Base-by-base conservation (phyloP, 2,113 vertebrate genomes). In the Anseranas semipalmata region DNA sequence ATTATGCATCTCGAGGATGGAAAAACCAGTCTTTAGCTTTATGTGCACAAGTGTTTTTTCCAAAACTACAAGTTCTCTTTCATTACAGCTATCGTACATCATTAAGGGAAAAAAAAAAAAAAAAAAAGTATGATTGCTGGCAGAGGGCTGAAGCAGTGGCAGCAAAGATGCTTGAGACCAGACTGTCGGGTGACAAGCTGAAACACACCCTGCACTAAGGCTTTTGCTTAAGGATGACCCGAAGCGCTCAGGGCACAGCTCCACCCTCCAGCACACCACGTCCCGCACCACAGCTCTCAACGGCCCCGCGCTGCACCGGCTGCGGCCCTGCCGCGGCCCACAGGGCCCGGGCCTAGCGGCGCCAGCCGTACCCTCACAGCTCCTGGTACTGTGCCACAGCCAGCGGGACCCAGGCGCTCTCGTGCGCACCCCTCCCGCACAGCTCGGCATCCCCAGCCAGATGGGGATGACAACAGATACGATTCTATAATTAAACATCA, bases 401-500 rank as follows among this genome's bases (percentile, higher is more conserved):
- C 86, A 86, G 59, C 63, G 80, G 46, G 32, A 89, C 48, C 18
- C 24, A 18, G 7, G 30, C 3, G 3, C 39, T 86, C 90, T 88
- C 11, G 1, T n/a, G 72, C 24, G 25, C 39, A 85, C 22, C 27
- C 37, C 55, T 70, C 55, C 18, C 2, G 1, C 10, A 85, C 58
- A 91, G 78, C 53, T 67, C 85, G 6, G 3, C 4, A 0, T 33
- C 53, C 82, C 62, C 0, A 0, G 62, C 13, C 82, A 73, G 60
- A 32, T 1, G 2, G 35, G 85, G 37, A 72, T 39, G 25, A 63
- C 63, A 72, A 68, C 41, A 70, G 67, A 66, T 33, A 39, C 43
- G 48, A 73, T 85, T 85, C 74, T 52, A 83, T 85, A 91, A 94
- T 85, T 93, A 91, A 95, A 82, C 18, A 39, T 25, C 52, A 85